Evolutionary conservation across 1,140 invertebrate genomes (phyloP).

Genomic region (Panonychus citri): DNA sequence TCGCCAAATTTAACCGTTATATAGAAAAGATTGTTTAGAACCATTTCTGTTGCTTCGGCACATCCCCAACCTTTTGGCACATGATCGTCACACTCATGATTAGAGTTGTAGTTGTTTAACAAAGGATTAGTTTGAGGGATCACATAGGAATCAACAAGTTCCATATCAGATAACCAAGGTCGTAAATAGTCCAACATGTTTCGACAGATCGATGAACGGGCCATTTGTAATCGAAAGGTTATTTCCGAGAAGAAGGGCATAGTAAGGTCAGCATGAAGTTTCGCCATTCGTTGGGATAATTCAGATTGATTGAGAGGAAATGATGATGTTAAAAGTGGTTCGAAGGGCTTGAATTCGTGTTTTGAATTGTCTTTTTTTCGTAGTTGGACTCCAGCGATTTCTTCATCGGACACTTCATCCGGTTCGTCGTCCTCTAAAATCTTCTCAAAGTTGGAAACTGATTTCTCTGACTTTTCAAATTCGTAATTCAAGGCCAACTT

Average conservation of each 20-base stretch:
- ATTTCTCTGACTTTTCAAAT: not conserved
- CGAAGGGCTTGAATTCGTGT: not conserved
- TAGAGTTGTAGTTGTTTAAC: slow-evolving; percentile 5
- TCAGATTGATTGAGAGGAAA: slow-evolving; percentile 78
- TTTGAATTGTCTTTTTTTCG: slow-evolving; percentile 1
- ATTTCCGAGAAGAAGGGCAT: slow-evolving; percentile 99
- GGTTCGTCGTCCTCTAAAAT: not conserved
- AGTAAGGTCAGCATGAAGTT: slow-evolving; percentile 81
- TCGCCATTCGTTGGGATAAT: slow-evolving; percentile 68
- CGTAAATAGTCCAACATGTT: slow-evolving; percentile 69
- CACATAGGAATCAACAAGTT: slow-evolving; percentile 84
- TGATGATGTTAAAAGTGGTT: slow-evolving; percentile 1
- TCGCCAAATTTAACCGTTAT: slow-evolving; percentile 93
- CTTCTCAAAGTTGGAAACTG: not conserved
- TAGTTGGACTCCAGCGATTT: not conserved
- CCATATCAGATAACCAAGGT: slow-evolving; percentile 96
- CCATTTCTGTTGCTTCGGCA: slow-evolving; percentile 96
- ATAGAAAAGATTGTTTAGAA: slow-evolving; percentile 94
- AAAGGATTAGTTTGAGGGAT: slow-evolving; percentile 36
- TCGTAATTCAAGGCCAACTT: not conserved
- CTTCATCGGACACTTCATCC: not conserved
- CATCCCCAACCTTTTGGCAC: slow-evolving; percentile 60
- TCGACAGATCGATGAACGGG: slow-evolving; percentile 62
- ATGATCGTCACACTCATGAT: not conserved
- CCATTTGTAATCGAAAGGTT: slow-evolving; percentile 85